Evolutionary conservation across 2,888 invertebrate species (phyloP), one percentile per base, ranked within the genome.

Genomic region (Drosophila testacea): DNA sequence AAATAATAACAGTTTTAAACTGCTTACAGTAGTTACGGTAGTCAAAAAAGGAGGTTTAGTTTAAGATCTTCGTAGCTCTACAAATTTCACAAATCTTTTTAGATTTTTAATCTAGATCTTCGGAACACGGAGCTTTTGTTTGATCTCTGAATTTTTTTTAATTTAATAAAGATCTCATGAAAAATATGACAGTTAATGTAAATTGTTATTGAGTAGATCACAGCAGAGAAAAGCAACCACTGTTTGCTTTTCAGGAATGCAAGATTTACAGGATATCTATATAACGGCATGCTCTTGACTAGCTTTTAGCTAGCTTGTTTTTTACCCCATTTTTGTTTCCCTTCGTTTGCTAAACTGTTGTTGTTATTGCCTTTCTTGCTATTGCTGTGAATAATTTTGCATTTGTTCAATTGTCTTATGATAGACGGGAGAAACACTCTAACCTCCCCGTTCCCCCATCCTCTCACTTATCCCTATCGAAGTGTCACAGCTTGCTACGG

Each of bases 311-410:
- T 22, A 22, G 22, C 22, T 32, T 4, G 4, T 39, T 42, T 32
- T 32, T 10, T 41, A 27, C 34, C 62, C 28, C 42, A 16, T 34
- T 41, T 39, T 28, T 46, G 2, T n/a, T 32, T 32, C 0, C 22
- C 11, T 46, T 22, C 22, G 22, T 22, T 28, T 46, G 61, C 30
- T 36, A 41, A 27, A 56, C 34, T 46, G 47, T 59, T 52, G 48
- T 39, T 64, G 55, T 55, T 63, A 44, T 60, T 59, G 44, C 50
- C 47, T 10, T 63, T 50, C 32, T 51, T 47, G 56, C 68, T 56
- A 56, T 69, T 61, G 69, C 57, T 60, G 51, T 42, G 56, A 73
- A 67, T 66, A 67, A 77, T 77, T 77, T 77, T 67, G 63, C 69
- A 73, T 73, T 66, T 64, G 66, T 34, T 77, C 50, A 66, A 57